These are phyloP conservation scores for Amphimedon queenslandica DNA, from an alignment of 37 sponge, comb jelly and placozoan species.

Conservation along the genomic window DNA sequence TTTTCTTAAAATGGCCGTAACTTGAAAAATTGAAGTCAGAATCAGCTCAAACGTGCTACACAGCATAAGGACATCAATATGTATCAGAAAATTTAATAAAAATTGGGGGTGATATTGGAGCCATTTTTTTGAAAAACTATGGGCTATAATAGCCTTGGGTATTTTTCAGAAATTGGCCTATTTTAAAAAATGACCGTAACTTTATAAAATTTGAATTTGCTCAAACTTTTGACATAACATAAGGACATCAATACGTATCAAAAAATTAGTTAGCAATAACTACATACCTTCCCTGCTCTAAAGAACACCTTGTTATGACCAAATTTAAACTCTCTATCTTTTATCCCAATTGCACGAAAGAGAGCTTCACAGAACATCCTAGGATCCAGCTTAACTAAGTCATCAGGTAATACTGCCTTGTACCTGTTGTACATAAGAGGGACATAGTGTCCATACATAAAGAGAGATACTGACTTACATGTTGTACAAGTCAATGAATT, in stretches of 20 bases:
- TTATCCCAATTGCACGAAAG: slow-evolving; percentile 89
- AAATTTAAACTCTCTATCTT: slow-evolving; percentile 75
- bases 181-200: no score
- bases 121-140: no score
- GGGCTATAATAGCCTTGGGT: no score
- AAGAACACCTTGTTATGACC: slow-evolving; percentile 96
- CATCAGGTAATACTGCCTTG: slow-evolving; percentile 59
- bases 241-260: neutral
- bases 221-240: no score
- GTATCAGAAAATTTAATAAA: no score
- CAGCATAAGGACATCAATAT: no score
- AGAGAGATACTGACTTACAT: slow-evolving; percentile 53
- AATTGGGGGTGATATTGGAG: no score
- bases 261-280: neutral
- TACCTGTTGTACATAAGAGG: slow-evolving; percentile 64
- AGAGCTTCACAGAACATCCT: slow-evolving; percentile 82
- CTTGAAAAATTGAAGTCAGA: no score
- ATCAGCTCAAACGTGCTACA: no score
- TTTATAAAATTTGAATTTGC: neutral
- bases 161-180: no score
- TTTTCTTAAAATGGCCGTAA: no score
- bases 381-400: slow-evolving; percentile 77
- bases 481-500: slow-evolving; percentile 77
- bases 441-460: neutral
- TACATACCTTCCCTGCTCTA: slow-evolving; percentile 88